A percentile compares a stretch with the other conserved stretches of the same genome.
Evolutionary conservation across 1,140 invertebrate species (phyloP).

Genomic region (Ips nitidus): DNA sequence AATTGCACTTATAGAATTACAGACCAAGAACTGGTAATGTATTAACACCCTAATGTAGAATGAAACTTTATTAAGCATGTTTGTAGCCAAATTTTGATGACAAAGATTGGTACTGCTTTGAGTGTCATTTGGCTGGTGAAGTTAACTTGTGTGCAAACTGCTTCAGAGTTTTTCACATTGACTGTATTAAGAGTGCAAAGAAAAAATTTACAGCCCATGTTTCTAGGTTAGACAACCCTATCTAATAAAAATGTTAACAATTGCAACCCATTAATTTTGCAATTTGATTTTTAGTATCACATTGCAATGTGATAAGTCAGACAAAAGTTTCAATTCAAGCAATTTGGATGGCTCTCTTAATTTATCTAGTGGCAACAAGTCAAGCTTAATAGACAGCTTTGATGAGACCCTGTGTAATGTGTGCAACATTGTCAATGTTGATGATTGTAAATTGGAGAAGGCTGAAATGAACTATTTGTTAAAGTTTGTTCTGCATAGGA

Average conservation of each 20-base stretch:
- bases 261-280: neutral
- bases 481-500: constrained; percentile 46
- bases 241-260: too few relatives aligned
- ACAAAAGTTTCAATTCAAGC: too few relatives aligned
- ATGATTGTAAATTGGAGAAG: constrained; percentile 43
- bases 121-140: constrained; percentile 69
- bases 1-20: constrained; percentile 34
- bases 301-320: too few relatives aligned
- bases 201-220: constrained; percentile 39
- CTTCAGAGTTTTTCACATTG: constrained; percentile 67
- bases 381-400: constrained; percentile 6
- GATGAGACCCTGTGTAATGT: constrained; percentile 46
- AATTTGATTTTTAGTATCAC: too few relatives aligned
- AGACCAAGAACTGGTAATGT: constrained; percentile 37
- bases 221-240: too few relatives aligned
- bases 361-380: too few relatives aligned
- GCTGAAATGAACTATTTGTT: constrained; percentile 49
- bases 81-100: constrained; percentile 45
- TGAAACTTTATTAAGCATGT: neutral
- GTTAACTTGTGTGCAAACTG: constrained; percentile 67
- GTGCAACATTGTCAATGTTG: constrained; percentile 45
- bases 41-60: too few relatives aligned
- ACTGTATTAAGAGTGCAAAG: constrained; percentile 61
- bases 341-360: too few relatives aligned
- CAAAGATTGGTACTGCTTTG: constrained; percentile 79